Base-by-base conservation (phyloP, 2,113 vertebrate species). In the Turnix velox region DNA sequence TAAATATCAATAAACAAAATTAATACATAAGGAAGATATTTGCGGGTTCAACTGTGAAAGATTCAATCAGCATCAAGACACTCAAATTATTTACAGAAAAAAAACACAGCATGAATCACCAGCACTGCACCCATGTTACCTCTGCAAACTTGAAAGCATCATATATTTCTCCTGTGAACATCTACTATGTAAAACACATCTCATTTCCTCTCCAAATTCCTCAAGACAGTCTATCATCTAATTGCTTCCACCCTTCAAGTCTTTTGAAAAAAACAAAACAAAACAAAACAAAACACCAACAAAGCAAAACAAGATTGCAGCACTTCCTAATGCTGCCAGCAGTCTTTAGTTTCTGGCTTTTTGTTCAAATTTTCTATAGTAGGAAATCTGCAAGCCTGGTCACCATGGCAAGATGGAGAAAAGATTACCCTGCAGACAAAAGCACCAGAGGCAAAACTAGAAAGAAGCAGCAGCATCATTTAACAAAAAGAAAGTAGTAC, bases 351-450 rank as follows among this genome's bases (percentile, higher is more conserved):
- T 91, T 39, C 82, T 67, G 42, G 20, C 40, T 69, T 43, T 94
- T 87, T 93, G 72, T 89, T 94, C 74, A 37, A 16, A 35, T 94
- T 85, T 94, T 95, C 88, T 85, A 48, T 31, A 79, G 79, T 8
- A 90, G 79, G 76, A 96, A 94, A 87, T 84, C 8, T 86, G 77
- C 66, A 95, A 92, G 80, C 35, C 48, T 88, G 57, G 74, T 92
- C 92, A 85, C 83, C 85, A 91, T 66, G 84, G 93, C 76, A 49
- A 93, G 80, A 61, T 52, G 78, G 79, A 86, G 89, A 86, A 96
- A 84, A 76, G 59, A 79, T 49, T 65, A 83, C 55, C 49, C 30
- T 72, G 35, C 42, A 92, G 81, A 92, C 81, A 96, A 93, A 95
- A 84, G 42, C 35, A 76, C 24, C 19, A 66, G 23, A 30, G 59